Evolutionary conservation across 2,113 vertebrate species (phyloP).

Genomic region (Sclerurus mexicanus): DNA sequence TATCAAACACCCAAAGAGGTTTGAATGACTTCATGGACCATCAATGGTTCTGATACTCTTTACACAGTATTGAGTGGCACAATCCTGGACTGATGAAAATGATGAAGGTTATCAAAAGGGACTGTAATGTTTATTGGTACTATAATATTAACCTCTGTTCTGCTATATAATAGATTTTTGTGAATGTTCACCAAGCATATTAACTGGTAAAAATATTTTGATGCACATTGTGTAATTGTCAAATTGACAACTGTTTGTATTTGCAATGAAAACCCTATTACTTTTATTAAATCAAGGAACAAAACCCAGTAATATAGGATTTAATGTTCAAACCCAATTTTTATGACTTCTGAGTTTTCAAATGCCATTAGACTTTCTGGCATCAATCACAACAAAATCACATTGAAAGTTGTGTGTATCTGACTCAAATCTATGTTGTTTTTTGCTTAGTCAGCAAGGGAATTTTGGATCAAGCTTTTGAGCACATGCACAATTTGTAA

Average conservation of each 20-base stretch:
- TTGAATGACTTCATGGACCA: neutral
- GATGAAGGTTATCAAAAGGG: neutral
- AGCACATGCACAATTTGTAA: neutral
- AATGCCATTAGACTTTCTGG: neutral
- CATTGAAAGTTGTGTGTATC: neutral
- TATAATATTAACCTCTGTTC: neutral
- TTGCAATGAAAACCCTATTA: neutral
- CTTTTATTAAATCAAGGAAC: neutral
- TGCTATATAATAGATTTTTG: neutral
- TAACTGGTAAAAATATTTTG: constrained; percentile 1
- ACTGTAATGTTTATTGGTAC: neutral
- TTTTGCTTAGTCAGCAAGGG: constrained; percentile 1
- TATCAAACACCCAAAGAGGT: neutral
- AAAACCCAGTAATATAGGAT: neutral
- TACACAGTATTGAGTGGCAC: neutral
- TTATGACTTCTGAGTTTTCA: neutral
- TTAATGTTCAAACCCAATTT: neutral
- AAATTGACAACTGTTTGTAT: neutral
- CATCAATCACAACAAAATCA: neutral
- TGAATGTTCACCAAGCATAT: neutral
- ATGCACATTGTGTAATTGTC: neutral
- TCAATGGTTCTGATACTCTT: neutral
- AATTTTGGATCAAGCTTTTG: neutral
- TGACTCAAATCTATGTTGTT: neutral
- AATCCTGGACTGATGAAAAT: neutral